These are phyloP conservation scores for Drosophila sordidapex DNA, from an alignment of 2,888 invertebrate genomes.

Conservation along the genomic window DNA sequence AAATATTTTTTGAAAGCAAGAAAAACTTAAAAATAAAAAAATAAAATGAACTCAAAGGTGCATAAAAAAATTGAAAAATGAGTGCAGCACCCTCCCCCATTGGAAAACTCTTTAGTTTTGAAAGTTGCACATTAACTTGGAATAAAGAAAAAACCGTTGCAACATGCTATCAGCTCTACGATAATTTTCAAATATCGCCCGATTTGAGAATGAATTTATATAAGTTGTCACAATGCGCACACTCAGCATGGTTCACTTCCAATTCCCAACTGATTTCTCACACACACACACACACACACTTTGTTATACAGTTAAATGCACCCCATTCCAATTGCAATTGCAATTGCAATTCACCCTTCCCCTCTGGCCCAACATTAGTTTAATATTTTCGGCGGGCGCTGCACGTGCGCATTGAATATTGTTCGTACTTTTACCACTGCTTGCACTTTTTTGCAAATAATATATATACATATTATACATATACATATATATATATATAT, in stretches of 20 bases:
- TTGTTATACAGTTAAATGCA: background rate
- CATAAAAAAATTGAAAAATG: background rate
- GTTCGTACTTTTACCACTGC: conserved; percentile 9
- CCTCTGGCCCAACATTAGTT: background rate
- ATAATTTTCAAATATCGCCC: background rate
- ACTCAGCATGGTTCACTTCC: conserved; percentile 41
- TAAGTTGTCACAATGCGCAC: conserved; percentile 39
- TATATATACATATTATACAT: background rate
- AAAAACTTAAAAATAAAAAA: background rate
- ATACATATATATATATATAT: background rate
- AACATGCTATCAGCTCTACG: background rate
- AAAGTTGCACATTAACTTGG: background rate
- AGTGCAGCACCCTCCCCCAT: background rate
- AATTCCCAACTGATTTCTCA: background rate
- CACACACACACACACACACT: background rate
- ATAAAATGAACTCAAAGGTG: background rate
- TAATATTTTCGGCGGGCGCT: conserved; percentile 33
- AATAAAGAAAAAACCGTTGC: background rate
- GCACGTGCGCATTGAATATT: conserved; percentile 60
- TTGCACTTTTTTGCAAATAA: conserved; percentile 20
- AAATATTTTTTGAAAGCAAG: background rate
- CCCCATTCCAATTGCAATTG: background rate
- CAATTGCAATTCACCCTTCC: background rate
- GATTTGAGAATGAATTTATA: background rate
- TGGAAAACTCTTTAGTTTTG: background rate